Base-by-base conservation (phyloP, 2,888 invertebrate genomes). In the Pycnomerus fuliginosus region DNA sequence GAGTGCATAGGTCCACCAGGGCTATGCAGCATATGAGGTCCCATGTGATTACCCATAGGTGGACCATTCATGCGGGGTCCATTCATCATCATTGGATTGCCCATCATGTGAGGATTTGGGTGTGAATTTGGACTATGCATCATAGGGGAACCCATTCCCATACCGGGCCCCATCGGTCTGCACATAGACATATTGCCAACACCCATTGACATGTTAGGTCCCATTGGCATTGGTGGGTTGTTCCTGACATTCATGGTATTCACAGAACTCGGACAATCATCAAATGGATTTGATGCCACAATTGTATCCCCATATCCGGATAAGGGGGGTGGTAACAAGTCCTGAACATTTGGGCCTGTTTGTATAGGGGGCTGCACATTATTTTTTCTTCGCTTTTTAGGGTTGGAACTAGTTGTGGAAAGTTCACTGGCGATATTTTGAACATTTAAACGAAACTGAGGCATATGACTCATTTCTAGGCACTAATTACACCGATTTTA, bases 261-360 rank as follows among this genome's bases (percentile, higher is more conserved):
- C 34, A 72, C 67, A 29, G 63, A 65, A 55, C 65, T 81, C 32
- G 89, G 90, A 37, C 89, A 88, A 69, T 95, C 94, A 74, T 95
- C 94, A 71, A 95, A 95, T 23, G 94, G 94, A 74, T 95, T 95
- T 50, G 91, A 92, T 43, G 94, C 94, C 48, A 93, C 86, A 66
- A 95, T 91, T 45, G 93, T 94, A 68, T 94, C 94, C 22, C 93
- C 93, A 73, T 90, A 93, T 55, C 91, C 91, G 29, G 89, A 85
- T 62, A 91, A 77, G 1, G 85, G 83, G 15, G 92, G 92, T 28
- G 92, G 92, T 30, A 92, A 89, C 58, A 91, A 79, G 50, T 92
- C 74, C 71, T 90, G 85, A 61, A 84, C 87, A 64, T 81, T 83
- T 44, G 84, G 86, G 40, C 84, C 85, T 55, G 80, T 83, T 53